phyloP scores from a whole-genome alignment of 2,113 vertebrate genomes.

The Aegotheles bennettii region DNA sequence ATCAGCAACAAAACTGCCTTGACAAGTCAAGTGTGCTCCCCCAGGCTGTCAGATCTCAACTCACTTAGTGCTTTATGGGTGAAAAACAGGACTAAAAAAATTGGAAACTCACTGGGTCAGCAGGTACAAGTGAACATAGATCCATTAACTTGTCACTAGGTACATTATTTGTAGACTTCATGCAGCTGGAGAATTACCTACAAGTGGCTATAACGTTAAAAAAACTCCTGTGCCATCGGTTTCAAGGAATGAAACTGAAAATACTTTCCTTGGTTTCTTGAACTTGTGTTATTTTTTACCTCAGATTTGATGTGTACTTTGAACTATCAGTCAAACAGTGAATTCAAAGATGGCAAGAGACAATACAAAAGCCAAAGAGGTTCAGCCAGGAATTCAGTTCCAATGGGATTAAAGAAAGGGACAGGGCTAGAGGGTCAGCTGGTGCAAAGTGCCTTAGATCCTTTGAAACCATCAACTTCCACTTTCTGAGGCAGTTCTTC shows the following conservation, averaged over 20 bases:
- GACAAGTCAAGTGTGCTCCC: neutral
- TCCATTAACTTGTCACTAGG: neutral
- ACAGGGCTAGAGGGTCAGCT: neutral
- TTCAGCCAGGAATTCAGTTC: neutral
- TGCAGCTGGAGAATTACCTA: neutral
- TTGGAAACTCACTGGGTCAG: neutral
- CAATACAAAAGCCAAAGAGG: neutral
- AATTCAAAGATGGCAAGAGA: neutral
- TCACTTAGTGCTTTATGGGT: neutral
- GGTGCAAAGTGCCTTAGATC: neutral
- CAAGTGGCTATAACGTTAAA: neutral
- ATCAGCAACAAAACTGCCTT: neutral
- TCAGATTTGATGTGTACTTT: neutral
- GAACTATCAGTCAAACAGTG: neutral
- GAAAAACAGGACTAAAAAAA: neutral
- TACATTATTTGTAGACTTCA: neutral
- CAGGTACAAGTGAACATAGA: neutral
- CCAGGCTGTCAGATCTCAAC: neutral
- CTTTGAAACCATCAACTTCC: neutral
- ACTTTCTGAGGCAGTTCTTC: neutral
- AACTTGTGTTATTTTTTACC: neutral
- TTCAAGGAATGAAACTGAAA: neutral
- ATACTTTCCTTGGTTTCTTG: neutral
- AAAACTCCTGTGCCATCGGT: neutral
- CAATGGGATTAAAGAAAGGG: neutral